These are phyloP conservation scores for Acinonyx jubatus DNA, from an alignment of 2,113 vertebrate species.

Conservation along the genomic window DNA sequence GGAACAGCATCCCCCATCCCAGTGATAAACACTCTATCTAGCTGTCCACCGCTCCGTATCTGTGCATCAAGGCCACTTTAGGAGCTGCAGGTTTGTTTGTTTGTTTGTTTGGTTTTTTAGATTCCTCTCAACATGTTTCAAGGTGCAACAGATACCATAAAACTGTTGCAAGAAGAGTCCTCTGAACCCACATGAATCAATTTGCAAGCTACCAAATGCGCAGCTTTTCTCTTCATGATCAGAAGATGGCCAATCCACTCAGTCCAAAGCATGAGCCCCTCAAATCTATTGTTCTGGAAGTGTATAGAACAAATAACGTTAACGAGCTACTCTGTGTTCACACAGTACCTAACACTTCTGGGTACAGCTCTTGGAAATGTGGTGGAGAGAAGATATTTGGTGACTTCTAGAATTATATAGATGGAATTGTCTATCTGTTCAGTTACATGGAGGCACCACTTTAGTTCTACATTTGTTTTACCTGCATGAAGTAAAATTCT, in stretches of 20 bases:
- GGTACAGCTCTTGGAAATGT: neutral
- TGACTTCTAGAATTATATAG: neutral
- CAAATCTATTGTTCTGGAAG: neutral
- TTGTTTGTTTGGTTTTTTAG: neutral
- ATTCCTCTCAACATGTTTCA: neutral
- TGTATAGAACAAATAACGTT: neutral
- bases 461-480: conserved; percentile 19
- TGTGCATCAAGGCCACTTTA: neutral
- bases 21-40: neutral
- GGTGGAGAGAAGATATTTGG: neutral
- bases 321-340: neutral
- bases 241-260: neutral
- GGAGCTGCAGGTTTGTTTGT: neutral
- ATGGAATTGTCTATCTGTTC: neutral
- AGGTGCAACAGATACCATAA: neutral
- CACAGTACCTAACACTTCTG: neutral
- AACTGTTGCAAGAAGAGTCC: neutral
- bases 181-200: neutral
- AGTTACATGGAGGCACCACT: neutral
- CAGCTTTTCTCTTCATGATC: neutral
- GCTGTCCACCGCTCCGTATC: neutral
- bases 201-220: neutral
- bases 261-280: neutral
- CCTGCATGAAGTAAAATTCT: neutral
- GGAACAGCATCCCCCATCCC: neutral